These are phyloP conservation scores for Dromius quadrimaculatus DNA, from an alignment of 2,888 invertebrate species.

Conservation along the genomic window DNA sequence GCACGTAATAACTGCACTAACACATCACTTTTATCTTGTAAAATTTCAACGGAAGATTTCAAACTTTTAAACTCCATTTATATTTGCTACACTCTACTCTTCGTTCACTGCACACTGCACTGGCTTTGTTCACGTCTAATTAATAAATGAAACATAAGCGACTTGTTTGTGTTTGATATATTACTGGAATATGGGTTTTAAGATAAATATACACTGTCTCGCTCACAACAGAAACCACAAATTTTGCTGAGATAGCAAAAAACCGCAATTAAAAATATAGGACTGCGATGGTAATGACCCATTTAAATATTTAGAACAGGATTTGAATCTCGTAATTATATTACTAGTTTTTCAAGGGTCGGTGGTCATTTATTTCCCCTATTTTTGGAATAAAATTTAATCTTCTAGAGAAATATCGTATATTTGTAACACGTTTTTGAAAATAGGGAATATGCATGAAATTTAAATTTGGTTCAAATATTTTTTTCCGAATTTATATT, in stretches of 20 bases:
- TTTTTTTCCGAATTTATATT: too few species aligned
- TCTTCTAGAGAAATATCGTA: too few species aligned
- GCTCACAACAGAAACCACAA: constrained; percentile 8
- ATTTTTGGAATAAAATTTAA: too few species aligned
- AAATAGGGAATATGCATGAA: too few species aligned
- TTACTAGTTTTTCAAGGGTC: too few species aligned
- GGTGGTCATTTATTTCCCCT: too few species aligned
- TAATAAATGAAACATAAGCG: background rate
- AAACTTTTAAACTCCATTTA: constrained; percentile 7
- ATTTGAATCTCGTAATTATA: too few species aligned
- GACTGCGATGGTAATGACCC: constrained; percentile 7
- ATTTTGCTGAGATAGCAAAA: constrained; percentile 17
- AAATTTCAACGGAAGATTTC: constrained; percentile 5
- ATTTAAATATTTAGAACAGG: background rate
- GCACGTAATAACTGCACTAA: constrained; percentile 32
- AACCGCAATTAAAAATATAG: constrained; percentile 27
- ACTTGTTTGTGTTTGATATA: constrained; percentile 20
- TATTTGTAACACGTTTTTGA: too few species aligned
- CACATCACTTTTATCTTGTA: background rate
- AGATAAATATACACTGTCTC: background rate
- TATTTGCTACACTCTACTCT: constrained; percentile 12
- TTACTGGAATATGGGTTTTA: constrained; percentile 28
- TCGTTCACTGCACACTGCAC: constrained; percentile 4
- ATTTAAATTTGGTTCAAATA: too few species aligned
- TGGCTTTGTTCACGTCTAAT: too few species aligned